A percentile compares a stretch with the other conserved stretches of the same genome.
These are phyloP conservation scores for Hydra vulgaris DNA, from an alignment of 30 jellyfish, hydroid and myxozoan genomes.

Conservation along the genomic window DNA sequence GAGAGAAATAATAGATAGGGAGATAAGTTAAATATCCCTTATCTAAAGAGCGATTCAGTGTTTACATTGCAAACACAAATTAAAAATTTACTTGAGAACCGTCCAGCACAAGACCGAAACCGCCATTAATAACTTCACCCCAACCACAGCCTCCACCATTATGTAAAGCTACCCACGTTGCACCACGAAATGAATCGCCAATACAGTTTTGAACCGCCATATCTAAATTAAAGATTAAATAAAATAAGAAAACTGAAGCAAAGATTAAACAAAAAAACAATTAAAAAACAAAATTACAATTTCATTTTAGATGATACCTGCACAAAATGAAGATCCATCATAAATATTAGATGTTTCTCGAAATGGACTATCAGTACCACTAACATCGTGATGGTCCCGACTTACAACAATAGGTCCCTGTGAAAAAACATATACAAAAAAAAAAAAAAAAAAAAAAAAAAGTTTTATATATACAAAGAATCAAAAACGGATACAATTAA, in stretches of 20 bases:
- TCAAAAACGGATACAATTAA: not conserved
- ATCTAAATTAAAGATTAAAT: slow-evolving; percentile 22
- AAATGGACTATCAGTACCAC: slow-evolving; percentile 99
- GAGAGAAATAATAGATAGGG: not conserved
- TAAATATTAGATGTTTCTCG: slow-evolving; percentile 94
- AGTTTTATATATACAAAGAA: not conserved
- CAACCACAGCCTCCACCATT: slow-evolving; percentile 99
- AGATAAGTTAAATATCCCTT: not conserved
- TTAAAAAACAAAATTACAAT: no score
- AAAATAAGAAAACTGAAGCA: not conserved
- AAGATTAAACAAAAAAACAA: not conserved
- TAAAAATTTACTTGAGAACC: slow-evolving; percentile 91
- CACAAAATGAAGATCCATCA: slow-evolving; percentile 97
- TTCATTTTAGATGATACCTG: no score
- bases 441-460: not conserved
- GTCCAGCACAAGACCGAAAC: slow-evolving; percentile 94
- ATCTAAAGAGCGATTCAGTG: no score
- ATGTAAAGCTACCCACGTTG: slow-evolving; percentile 99
- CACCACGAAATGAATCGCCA: slow-evolving; percentile 99
- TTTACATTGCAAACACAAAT: no score
- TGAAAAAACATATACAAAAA: not conserved
- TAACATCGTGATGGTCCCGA: slow-evolving; percentile 98
- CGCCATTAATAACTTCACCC: slow-evolving; percentile 99
- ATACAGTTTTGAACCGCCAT: slow-evolving; percentile 98
- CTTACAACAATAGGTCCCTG: slow-evolving; percentile 93